These are phyloP conservation scores for Labia minor DNA, from an alignment of 2,888 invertebrate species.

Conservation along the genomic window DNA sequence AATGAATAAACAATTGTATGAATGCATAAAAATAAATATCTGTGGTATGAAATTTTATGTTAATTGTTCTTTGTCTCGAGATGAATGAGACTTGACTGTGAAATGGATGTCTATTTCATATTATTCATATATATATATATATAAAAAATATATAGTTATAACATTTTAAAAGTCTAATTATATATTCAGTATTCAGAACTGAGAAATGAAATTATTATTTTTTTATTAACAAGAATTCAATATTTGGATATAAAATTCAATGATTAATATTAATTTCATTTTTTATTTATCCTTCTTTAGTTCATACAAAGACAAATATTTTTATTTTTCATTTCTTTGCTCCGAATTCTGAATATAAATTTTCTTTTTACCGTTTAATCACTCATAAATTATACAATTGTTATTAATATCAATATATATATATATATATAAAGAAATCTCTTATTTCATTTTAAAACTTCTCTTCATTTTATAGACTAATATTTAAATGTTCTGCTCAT, in stretches of 20 bases:
- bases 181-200: too few relatives aligned
- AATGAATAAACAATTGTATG: too few relatives aligned
- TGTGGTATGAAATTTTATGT: too few relatives aligned
- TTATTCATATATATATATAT: conserved; percentile 19
- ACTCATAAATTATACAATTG: neutral
- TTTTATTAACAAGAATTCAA: too few relatives aligned
- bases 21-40: too few relatives aligned
- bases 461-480: neutral
- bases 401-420: conserved; percentile 16
- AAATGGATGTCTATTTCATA: neutral
- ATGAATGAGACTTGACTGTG: neutral
- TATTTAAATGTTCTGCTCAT: neutral
- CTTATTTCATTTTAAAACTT: neutral
- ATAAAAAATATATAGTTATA: conserved; percentile 17
- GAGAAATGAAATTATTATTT: too few relatives aligned
- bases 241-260: too few relatives aligned
- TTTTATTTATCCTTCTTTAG: too few relatives aligned
- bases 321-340: too few relatives aligned
- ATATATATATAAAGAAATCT: conserved; percentile 20
- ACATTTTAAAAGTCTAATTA: neutral
- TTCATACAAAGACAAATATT: too few relatives aligned
- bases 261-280: too few relatives aligned
- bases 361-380: neutral
- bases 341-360: neutral
- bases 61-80: too few relatives aligned